A percentile compares a stretch with the other conserved stretches of the same genome.
Evolutionary conservation across 2,888 invertebrate genomes (phyloP).

Genomic region (Crepidodera aurea): DNA sequence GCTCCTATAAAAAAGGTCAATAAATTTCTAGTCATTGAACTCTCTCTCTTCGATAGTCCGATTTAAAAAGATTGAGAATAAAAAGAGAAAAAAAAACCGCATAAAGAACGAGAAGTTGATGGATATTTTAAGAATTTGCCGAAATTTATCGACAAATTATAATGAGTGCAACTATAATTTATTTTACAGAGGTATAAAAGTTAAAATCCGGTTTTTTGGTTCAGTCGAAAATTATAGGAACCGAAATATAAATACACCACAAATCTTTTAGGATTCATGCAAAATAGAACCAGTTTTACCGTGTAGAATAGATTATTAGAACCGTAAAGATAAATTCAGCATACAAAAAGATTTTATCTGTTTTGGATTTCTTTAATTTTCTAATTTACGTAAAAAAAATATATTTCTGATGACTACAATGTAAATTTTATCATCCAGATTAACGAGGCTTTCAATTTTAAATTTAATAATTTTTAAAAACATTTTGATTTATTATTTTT

Average conservation of each 20-base stretch:
- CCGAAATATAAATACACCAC: neutral
- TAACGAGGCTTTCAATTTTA: too few relatives aligned
- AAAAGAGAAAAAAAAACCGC: neutral
- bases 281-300: neutral
- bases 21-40: conserved; percentile 29
- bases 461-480: too few relatives aligned
- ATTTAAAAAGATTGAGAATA: conserved; percentile 1
- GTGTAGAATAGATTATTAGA: neutral
- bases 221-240: neutral
- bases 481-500: too few relatives aligned
- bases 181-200: neutral
- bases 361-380: too few relatives aligned
- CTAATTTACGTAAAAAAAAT: too few relatives aligned
- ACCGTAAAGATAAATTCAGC: too few relatives aligned
- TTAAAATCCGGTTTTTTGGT: neutral
- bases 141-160: neutral
- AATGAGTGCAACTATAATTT: conserved; percentile 10
- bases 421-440: too few relatives aligned
- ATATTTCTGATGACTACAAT: too few relatives aligned
- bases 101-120: neutral
- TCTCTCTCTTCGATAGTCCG: conserved; percentile 1
- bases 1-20: conserved; percentile 26
- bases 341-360: too few relatives aligned
- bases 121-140: conserved; percentile 4
- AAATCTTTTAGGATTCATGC: neutral